Evolutionary conservation across 2,113 vertebrate genomes (phyloP).

Genomic region (Myanophis thanlyinensis): DNA sequence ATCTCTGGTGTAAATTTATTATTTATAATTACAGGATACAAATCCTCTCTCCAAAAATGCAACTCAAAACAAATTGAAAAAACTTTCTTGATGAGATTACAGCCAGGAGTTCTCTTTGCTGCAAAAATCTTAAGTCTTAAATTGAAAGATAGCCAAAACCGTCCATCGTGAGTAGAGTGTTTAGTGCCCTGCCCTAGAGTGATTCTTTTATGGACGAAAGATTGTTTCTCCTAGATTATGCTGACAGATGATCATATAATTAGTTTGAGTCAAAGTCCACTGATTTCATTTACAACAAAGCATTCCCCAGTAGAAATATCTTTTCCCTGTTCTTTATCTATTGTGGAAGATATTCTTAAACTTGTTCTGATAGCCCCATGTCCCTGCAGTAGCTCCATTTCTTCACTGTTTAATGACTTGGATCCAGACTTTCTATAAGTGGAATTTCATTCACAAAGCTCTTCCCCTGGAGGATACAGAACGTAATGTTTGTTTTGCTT

Average conservation of each 20-base stretch:
- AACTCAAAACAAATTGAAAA: not conserved
- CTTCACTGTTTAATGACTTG: not conserved
- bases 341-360: not conserved
- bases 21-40: not conserved
- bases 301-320: not conserved
- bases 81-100: not conserved
- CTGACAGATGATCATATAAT: not conserved
- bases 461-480: not conserved
- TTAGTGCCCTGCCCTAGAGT: not conserved
- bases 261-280: not conserved
- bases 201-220: not conserved
- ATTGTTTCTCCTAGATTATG: not conserved
- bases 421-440: not conserved
- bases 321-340: not conserved
- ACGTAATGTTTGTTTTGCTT: not conserved
- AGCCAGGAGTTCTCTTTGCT: not conserved
- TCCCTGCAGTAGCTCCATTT: not conserved
- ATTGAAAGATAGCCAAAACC: not conserved
- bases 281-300: not conserved
- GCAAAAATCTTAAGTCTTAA: not conserved
- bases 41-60: not conserved
- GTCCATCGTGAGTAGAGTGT: not conserved
- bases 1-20: not conserved
- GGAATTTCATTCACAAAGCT: not conserved
- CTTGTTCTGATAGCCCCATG: not conserved